These are phyloP conservation scores for Netelia fuscicornis DNA, from an alignment of 2,888 invertebrate species.

Conservation along the genomic window DNA sequence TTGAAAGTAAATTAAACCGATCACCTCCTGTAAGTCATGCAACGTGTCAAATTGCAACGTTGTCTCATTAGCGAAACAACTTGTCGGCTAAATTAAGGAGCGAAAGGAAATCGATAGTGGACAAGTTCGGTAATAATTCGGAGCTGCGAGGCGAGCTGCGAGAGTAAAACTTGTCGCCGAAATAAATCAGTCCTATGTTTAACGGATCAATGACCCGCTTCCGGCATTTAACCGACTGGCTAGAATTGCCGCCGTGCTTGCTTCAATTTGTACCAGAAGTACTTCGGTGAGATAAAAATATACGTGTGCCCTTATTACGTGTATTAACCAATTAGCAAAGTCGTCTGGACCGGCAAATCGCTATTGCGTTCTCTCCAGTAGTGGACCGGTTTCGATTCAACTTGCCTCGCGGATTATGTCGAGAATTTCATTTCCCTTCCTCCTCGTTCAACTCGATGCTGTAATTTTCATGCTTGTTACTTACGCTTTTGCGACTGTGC, in stretches of 20 bases:
- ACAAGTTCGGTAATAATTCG: conserved; percentile 19
- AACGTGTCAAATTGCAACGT: no score
- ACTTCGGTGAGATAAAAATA: conserved; percentile 74
- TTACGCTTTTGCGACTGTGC: conserved; percentile 76
- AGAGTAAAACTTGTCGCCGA: conserved; percentile 50
- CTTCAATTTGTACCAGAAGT: conserved; percentile 73
- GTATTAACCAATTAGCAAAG: conserved; percentile 75
- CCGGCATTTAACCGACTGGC: conserved; percentile 74
- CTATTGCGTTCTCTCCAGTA: conserved; percentile 59
- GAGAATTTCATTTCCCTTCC: conserved; percentile 6
- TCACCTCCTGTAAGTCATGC: no score
- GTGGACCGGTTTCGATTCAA: conserved; percentile 24
- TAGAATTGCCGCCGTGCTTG: conserved; percentile 73
- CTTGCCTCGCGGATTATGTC: neutral
- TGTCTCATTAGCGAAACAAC: conserved; percentile 6
- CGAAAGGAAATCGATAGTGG: conserved; percentile 25
- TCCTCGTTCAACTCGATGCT: conserved; percentile 10
- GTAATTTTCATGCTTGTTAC: conserved; percentile 34
- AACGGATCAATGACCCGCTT: conserved; percentile 79
- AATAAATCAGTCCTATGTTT: conserved; percentile 72
- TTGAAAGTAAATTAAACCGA: no score
- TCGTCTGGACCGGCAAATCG: conserved; percentile 71
- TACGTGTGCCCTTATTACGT: conserved; percentile 71
- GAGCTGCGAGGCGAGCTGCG: neutral
- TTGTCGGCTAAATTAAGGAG: conserved; percentile 10